Base-by-base conservation (phyloP, 2,888 invertebrate genomes). In the Peribatodes rhomboidaria region DNA sequence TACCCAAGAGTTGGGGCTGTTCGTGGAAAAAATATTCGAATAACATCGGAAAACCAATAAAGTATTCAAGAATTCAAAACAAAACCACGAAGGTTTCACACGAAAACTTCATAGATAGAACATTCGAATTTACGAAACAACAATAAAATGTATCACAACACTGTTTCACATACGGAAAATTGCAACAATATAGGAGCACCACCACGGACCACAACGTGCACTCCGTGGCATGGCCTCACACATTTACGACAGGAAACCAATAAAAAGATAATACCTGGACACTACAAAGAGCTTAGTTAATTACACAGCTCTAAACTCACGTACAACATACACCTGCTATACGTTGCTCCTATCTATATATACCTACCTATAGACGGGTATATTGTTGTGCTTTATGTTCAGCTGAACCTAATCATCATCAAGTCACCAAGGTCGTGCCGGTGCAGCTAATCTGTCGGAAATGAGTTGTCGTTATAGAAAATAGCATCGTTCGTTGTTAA, bases 241-340 rank as follows among this genome's bases (percentile, higher is more conserved):
- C 76, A 81, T 83, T 91, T 90, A 91, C 85, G 89, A 88, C 90
- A 83, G 90, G 89, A 89, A 91, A 90, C 89, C 82, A 74, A 82
- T 90, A 89, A 90, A 90, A 88, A 82, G 83, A 88, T 90, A 85
- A 84, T 88, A 85, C 87, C 82, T 86, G 85, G 83, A 83, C 84
- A 77, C 80, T 80, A 65, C 79, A 87, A 87, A 88, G 89, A 87
- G 86, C 77, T 80, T 82, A 80, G 82, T 78, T 91, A 90, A 91
- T 86, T 86, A 82, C 72, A 60, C 46, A 55, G 44, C 42, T 60
- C 42, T 54, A 54, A 42, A 61, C 57, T 46, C 58, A 66, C 61
- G 57, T 66, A 66, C 56, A 20, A 14, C n/a, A 60, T 60, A 52
- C 57, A 65, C 57, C 52, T 61, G 57, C 22, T 47, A 22, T 46